Evolutionary conservation across 2,113 vertebrate species (phyloP), one percentile per base, ranked within the genome.

Genomic region (Neogobius melanostomus): DNA sequence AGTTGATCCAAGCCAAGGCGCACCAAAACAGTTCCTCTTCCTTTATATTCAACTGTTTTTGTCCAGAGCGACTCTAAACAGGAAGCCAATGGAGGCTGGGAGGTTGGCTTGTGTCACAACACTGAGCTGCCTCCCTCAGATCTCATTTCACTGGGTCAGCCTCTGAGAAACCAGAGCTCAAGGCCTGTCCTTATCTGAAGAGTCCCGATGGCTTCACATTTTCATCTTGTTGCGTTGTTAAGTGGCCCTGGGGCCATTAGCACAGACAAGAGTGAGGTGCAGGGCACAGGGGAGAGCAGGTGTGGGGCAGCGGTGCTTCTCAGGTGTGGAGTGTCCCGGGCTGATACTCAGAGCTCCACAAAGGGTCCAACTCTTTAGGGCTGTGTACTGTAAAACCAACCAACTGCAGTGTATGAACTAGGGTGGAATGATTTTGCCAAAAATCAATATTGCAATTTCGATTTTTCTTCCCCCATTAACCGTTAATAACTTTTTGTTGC

Each of bases 241-340:
- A 84, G 72, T 75, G 61, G 65, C 75, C 81, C 81, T 60, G 43
- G 67, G 75, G 79, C 74, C 70, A 62, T 50, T 57, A 62, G 6
- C 62, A n/a, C 16, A 6, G 17, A 56, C 28, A 36, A 53, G 48
- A 28, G 15, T 15, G 50, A 42, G 51, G 49, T 28, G 49, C 52
- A 7, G 36, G 16, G 3, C 59, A 46, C 63, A 52, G 15, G 63
- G 62, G 51, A 73, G 21, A 28, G 67, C 77, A 85, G 84, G 74
- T 82, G 77, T 72, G 54, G 44, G 48, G 43, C 64, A 66, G 68
- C 5, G 7, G n/a, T 46, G 67, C 14, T 16, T 79, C 74, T 83
- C 76, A 73, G 81, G 79, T 81, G 75, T 77, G 62, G 16, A 14
- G 11, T 10, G 74, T 66, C 77, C 61, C 54, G 69, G 73, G 80